Base-by-base conservation (phyloP, 1,140 invertebrate genomes). In the Cherax destructor region DNA sequence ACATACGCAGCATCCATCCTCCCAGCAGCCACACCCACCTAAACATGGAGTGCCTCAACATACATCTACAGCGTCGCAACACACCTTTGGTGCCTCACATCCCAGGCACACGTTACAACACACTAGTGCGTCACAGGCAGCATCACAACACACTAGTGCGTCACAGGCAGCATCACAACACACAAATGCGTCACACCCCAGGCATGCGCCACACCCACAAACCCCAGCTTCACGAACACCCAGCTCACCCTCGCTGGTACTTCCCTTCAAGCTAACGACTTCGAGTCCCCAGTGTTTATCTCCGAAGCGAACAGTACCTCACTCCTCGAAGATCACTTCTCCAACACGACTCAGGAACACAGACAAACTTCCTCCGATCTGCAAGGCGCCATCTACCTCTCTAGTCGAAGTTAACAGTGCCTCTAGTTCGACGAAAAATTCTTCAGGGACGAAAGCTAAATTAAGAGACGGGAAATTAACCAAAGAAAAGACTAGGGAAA, bases 341-440 rank as follows among this genome's bases (percentile, higher is more conserved):
- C 83, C 83, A 24, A 86, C 83, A 50, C 61, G 83, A 56, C 61
- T 74, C 21, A 72, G 83, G 47, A 86, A 86, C 24, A 47, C 83
- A 11, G 83, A 86, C 49, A 65, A 61, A 24, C 83, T 86, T 50
- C 83, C 83, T 72, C 83, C 83, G 11, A 72, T 86, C 18, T 50
- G 69, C 18, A 86, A 86, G 47, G 47, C 30, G 4, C 7, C 50
- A 24, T 52, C 83, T 3, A 52, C 59, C 16, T n/a, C 50, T 47
- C 21, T 30, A 9, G 79, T 52, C n/a, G 79, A 30, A 50, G 0
- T 13, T 21, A 18, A 13, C 49, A 69, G 6, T 4, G 18, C 13
- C 2, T n/a, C 49, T 4, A 50, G 0, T 3, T 50, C 76, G 30
- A 86, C 50, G 49, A 49, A n/a, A 30, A 18, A 56, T 7, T 4